Conservation (phyloP, 2,888 invertebrate genomes). For the Deilephila porcellus region DNA sequence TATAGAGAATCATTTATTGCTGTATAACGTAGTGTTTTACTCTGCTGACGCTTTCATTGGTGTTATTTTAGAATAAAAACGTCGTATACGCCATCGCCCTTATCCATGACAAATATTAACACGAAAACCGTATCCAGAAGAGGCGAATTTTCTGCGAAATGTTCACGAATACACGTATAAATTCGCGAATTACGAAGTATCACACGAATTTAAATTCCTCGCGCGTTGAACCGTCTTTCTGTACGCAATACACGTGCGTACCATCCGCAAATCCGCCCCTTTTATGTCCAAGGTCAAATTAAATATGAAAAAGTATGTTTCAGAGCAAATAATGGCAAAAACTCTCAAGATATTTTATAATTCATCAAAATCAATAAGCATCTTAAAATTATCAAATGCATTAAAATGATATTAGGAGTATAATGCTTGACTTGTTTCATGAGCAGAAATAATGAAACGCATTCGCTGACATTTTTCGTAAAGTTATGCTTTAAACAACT, state of each 20-base stretch:
- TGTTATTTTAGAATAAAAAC: background rate
- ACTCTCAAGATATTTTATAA: background rate
- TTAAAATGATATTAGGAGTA: slow-evolving; percentile 7
- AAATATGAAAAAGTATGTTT: too few species aligned
- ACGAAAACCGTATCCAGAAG: background rate
- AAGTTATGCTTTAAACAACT: background rate
- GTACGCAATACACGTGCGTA: too few species aligned
- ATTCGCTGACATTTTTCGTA: background rate
- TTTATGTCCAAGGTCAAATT: too few species aligned
- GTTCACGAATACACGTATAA: too few species aligned
- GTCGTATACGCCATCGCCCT: background rate
- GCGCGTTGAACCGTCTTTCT: too few species aligned
- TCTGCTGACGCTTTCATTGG: background rate
- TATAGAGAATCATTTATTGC: slow-evolving; percentile 21
- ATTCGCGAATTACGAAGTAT: too few species aligned
- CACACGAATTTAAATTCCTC: too few species aligned
- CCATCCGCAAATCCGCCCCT: too few species aligned
- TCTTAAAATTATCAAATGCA: slow-evolving; percentile 17
- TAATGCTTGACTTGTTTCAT: background rate
- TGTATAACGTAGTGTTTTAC: background rate
- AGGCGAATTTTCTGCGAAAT: too few species aligned
- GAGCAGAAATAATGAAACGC: background rate
- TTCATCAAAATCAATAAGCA: background rate
- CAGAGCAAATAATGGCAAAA: background rate
- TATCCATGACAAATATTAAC: background rate